A percentile compares a stretch with the other conserved stretches of the same genome.
Conservation (phyloP, 2,113 vertebrate genomes). For the Forbesichthys agassizii region DNA sequence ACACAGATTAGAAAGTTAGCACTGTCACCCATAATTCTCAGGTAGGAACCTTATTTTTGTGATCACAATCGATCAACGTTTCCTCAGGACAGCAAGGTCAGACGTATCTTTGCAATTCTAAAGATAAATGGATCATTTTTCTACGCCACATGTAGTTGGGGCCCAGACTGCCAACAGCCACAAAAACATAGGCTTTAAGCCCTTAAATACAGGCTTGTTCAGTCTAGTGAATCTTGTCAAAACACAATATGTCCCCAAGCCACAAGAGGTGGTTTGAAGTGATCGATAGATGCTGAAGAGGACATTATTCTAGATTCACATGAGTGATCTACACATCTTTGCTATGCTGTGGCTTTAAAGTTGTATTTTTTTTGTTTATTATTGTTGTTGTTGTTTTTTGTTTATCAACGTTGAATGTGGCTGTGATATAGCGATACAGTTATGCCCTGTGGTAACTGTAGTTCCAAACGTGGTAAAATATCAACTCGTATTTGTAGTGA, state of each 20-base stretch:
- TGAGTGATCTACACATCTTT: conserved; percentile 41
- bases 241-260: conserved; percentile 62
- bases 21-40: conserved; percentile 52
- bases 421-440: conserved; percentile 45
- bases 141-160: conserved; percentile 55
- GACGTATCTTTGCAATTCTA: conserved; percentile 59
- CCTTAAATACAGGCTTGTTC: conserved; percentile 63
- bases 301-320: conserved; percentile 46
- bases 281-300: conserved; percentile 52
- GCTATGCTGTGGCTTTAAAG: conserved; percentile 29
- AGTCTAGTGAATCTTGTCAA: conserved; percentile 59
- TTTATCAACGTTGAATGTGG: conserved; percentile 12
- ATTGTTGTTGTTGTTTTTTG: conserved; percentile 35
- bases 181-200: conserved; percentile 60
- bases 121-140: conserved; percentile 68
- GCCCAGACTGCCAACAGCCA: conserved; percentile 53
- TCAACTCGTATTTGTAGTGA: conserved; percentile 25
- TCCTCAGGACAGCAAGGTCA: conserved; percentile 62
- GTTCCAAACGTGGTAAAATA: conserved; percentile 23
- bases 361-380: conserved; percentile 1
- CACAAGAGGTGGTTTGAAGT: conserved; percentile 52
- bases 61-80: conserved; percentile 57
- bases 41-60: conserved; percentile 27
- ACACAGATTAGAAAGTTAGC: conserved; percentile 39
- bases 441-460: conserved; percentile 25